Base-by-base conservation (phyloP, 2,113 vertebrate genomes). In the Prunella fulvescens region DNA sequence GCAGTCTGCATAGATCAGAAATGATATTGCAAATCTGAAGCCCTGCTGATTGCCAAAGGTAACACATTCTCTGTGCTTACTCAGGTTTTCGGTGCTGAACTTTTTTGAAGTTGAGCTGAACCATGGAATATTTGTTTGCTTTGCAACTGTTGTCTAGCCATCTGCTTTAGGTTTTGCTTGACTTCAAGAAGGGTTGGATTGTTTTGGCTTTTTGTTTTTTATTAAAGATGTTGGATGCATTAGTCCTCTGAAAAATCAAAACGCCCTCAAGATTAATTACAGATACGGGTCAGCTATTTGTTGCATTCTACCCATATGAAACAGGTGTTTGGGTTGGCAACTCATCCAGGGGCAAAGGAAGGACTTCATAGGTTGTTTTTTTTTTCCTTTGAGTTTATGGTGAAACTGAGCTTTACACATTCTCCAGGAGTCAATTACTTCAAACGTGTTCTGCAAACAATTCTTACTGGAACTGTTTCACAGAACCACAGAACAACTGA, bases 121-220 rank as follows among this genome's bases (percentile, higher is more conserved):
- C 79, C 67, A 66, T 58, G 39, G 42, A 94, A 58, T 80, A 47
- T 40, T 81, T 95, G 65, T 84, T 96, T 89, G 79, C 26, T 92
- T 94, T 95, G 74, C 81, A 93, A 70, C 39, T 53, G 81, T 94
- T 96, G 84, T 85, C 78, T 94, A 85, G 70, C 42, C 90, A 90
- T 86, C 90, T 96, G 95, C 89, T 95, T 95, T 96, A 93, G 69
- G 88, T 95, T 97, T 94, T 84, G 14, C 33, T 91, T 76, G 42
- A 77, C 83, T 92, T 95, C 86, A 74, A 67, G 80, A 81, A 60
- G 48, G 29, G 11, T 50, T 88, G 88, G 47, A 64, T 78, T 81
- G 72, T 77, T 96, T 86, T 39, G 71, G 25, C 51, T 81, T 88
- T 91, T 90, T 94, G 60, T 1, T 90, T 92, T 83, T 58, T 83